Evolutionary conservation across 2,888 invertebrate species (phyloP).

Genomic region (Cylindroiulus punctatus): DNA sequence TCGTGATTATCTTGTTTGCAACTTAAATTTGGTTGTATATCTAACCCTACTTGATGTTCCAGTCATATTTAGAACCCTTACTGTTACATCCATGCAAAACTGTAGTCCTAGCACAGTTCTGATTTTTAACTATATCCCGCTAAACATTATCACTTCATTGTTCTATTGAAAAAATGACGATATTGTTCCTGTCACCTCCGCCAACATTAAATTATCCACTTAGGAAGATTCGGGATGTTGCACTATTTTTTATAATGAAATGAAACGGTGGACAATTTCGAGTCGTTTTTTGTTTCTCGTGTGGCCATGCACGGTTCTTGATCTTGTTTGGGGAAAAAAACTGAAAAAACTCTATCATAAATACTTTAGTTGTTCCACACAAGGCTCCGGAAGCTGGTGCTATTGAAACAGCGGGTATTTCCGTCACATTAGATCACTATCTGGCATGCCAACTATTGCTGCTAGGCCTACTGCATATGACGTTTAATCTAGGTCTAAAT

Average conservation of each 20-base stretch:
- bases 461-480: constrained; percentile 48
- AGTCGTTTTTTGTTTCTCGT: background rate
- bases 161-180: constrained; percentile 19
- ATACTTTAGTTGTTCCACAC: constrained; percentile 50
- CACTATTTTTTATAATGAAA: background rate
- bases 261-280: constrained; percentile 22
- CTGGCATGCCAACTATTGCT: constrained; percentile 39
- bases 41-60: background rate
- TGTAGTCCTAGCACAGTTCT: background rate
- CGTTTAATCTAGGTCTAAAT: constrained; percentile 48
- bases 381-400: constrained; percentile 51
- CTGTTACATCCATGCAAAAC: background rate
- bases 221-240: constrained; percentile 42
- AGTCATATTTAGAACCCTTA: background rate
- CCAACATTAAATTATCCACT: background rate
- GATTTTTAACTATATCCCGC: background rate
- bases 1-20: background rate
- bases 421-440: constrained; percentile 55
- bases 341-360: constrained; percentile 30
- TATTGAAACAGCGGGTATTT: constrained; percentile 55
- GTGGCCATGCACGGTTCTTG: constrained; percentile 50
- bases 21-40: background rate
- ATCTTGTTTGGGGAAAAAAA: constrained; percentile 41
- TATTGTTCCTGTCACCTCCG: constrained; percentile 24
- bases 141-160: background rate